Base-by-base conservation (phyloP, 2,888 invertebrate species). In the Suillia variegata region DNA sequence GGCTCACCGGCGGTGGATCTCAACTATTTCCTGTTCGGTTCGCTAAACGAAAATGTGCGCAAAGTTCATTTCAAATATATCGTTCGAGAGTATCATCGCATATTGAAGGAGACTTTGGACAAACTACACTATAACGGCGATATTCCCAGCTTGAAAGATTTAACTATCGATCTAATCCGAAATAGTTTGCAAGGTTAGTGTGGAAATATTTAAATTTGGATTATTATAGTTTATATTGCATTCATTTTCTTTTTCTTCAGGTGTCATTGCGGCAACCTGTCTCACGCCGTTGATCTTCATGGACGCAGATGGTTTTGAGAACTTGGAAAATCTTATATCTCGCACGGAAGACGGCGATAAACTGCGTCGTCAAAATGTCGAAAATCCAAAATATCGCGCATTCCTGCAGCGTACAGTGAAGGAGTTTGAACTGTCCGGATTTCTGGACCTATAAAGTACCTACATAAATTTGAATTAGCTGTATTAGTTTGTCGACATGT, bases 1-100 rank as follows among this genome's bases (percentile, higher is more conserved):
- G 81, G 81, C 1, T 80, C 80, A 2, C 80, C 80, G 2, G 78
- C 80, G 2, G 74, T 80, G n/a, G 82, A 82, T 61, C 66, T 82
- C 0, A 79, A 77, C 64, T 81, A 81, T 51, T 75, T 81, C 18
- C 51, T 82, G 0, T 81, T 70, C 59, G 80, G 80, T 10, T 80
- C 81, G 0, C 33, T 82, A 3, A 79, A 79, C 61, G 81, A 81
- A 58, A 79, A 80, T 62, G 75, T 81, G 0, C 76, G 81, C 4
- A 78, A 78, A 54, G 71, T 78, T 2, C 78, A 79, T 65, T 75
- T 74, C 5, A 80, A 81, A 48, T 79, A 68, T 56, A 74, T 82
- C 24, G 68, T 82, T 2, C 66, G 75, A 15, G 75, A 79, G 58
- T 82, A 82, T 58, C 80, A 82, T 8, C 68, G 72, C 2, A 66